Percentiles rank a stretch among this genome's conserved stretches.
Conservation (phyloP, 1,140 invertebrate genomes). For the Saccostrea glomerata region DNA sequence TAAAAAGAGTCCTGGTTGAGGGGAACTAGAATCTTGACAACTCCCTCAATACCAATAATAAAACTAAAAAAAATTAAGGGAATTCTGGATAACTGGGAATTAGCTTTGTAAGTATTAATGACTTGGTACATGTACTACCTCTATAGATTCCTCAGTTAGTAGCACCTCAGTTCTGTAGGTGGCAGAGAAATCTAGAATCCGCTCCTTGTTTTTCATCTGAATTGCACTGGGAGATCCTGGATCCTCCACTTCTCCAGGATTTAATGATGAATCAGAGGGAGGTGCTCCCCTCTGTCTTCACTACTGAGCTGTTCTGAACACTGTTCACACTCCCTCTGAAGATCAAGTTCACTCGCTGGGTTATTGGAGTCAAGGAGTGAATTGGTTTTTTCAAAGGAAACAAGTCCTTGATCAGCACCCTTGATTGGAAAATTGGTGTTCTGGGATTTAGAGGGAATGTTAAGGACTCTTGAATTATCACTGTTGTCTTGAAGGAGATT, state of each 20-base stretch:
- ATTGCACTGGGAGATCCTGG: neutral
- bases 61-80: no score
- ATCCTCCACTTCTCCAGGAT: slow-evolving; percentile 34
- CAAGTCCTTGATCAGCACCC: neutral
- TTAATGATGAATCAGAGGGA: neutral
- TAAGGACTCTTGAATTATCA: slow-evolving; percentile 3
- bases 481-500: slow-evolving; percentile 35
- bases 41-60: no score
- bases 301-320: neutral
- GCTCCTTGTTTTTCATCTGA: neutral
- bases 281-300: neutral
- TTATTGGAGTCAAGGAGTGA: slow-evolving; percentile 1
- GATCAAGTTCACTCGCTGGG: neutral
- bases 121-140: slow-evolving; percentile 4
- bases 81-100: no score
- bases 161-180: neutral
- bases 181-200: neutral
- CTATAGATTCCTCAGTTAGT: neutral
- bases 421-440: neutral
- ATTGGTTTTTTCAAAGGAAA: neutral
- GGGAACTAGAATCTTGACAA: no score
- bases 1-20: no score
- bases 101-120: no score
- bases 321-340: neutral
- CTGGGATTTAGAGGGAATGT: neutral